These are phyloP conservation scores for Platichthys stellatus DNA, from an alignment of 2,113 vertebrate species.

Conservation along the genomic window DNA sequence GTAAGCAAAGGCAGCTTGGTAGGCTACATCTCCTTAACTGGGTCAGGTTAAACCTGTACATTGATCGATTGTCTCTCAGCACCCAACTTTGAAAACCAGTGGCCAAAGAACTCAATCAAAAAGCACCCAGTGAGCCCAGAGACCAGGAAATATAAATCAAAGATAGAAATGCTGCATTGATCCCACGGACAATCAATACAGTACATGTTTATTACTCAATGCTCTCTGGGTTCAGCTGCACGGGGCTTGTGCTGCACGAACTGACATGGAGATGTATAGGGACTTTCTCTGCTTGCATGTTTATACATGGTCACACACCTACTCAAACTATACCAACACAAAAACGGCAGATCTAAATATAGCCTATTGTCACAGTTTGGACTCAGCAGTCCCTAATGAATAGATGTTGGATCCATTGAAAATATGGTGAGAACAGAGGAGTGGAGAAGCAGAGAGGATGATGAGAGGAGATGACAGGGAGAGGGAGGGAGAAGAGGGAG, in stretches of 20 bases:
- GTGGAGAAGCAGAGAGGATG: slow-evolving; percentile 1
- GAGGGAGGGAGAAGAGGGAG: slow-evolving; percentile 5
- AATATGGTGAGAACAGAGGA: slow-evolving; percentile 26
- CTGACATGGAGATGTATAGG: slow-evolving; percentile 38
- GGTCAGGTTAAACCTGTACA: slow-evolving; percentile 66
- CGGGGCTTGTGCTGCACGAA: slow-evolving; percentile 15
- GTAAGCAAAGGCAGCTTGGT: slow-evolving; percentile 39
- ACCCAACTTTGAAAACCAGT: slow-evolving; percentile 60
- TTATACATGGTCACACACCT: background rate
- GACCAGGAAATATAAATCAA: slow-evolving; percentile 69
- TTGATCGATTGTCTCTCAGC: slow-evolving; percentile 61
- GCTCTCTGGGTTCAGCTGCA: slow-evolving; percentile 45
- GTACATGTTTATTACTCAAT: slow-evolving; percentile 54
- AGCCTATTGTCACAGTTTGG: slow-evolving; percentile 62
- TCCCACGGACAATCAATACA: slow-evolving; percentile 60
- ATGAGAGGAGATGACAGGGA: background rate
- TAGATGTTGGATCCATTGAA: slow-evolving; percentile 49
- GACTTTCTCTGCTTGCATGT: slow-evolving; percentile 21
- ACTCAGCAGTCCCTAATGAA: slow-evolving; percentile 55
- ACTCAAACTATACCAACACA: background rate
- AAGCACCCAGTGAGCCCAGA: slow-evolving; percentile 48
- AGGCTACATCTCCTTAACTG: slow-evolving; percentile 52
- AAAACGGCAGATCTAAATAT: slow-evolving; percentile 58
- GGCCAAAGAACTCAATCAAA: slow-evolving; percentile 70
- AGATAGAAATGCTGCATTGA: slow-evolving; percentile 72